These are phyloP conservation scores for Sebastes ruberrimus DNA, from an alignment of 2,797 vertebrate genomes.

Conservation along the genomic window DNA sequence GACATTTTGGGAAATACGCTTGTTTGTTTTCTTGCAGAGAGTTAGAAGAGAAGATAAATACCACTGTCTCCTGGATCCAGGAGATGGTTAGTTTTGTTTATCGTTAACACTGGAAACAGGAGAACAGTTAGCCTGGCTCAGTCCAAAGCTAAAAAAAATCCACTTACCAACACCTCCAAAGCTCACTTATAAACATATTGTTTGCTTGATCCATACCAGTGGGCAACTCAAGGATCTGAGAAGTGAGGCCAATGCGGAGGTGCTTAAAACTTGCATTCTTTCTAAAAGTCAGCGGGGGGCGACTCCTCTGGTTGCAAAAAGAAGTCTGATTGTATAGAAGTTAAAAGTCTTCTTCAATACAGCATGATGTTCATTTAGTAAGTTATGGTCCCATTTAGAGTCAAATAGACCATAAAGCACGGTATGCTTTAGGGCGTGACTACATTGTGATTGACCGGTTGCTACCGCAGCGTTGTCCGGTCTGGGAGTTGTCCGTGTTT, in stretches of 20 bases:
- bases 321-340: too few relatives aligned
- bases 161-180: not conserved
- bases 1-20: not conserved
- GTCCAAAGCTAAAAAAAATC: not conserved
- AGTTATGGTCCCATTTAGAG: too few relatives aligned
- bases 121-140: not conserved
- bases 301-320: too few relatives aligned
- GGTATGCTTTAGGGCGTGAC: too few relatives aligned
- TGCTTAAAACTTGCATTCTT: too few relatives aligned
- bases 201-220: not conserved
- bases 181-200: not conserved
- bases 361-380: too few relatives aligned
- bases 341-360: too few relatives aligned
- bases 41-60: not conserved
- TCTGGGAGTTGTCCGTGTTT: too few relatives aligned
- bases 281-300: too few relatives aligned
- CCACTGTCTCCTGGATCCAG: not conserved
- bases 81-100: not conserved
- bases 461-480: too few relatives aligned
- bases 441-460: too few relatives aligned
- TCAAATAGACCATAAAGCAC: too few relatives aligned
- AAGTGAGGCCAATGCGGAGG: not conserved
- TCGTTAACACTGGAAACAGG: not conserved
- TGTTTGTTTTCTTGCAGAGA: not conserved
- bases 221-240: not conserved